Evolutionary conservation across 2,888 invertebrate genomes (phyloP), one percentile per base, ranked within the genome.

Genomic region (Smittia sp.): DNA sequence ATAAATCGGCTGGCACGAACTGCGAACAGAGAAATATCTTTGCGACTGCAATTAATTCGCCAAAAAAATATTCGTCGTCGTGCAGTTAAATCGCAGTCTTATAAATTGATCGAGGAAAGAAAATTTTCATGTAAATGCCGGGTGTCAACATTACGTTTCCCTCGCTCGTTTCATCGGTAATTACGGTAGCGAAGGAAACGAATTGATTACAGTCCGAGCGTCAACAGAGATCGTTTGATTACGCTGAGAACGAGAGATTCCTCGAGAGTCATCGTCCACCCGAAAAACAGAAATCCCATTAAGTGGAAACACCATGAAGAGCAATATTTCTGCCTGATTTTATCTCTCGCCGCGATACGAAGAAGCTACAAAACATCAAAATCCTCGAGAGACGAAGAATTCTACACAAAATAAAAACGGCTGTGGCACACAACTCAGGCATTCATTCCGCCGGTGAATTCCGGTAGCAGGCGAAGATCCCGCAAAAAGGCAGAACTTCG

Each of bases 401-500:
- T 63, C n/a, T 22, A 27, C 13, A 27, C 6, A 13, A 63, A 22
- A 24, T 18, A 58, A 58, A 22, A 58, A 32, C 3, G 46, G 3
- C 22, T 58, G 58, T 46, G 58, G 58, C 58, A 58, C 58, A 58
- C 63, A 63, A n/a, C 62, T n/a, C 1, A 7, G 58, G 3, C 63
- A 39, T 13, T 22, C 25, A 9, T 32, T 65, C 22, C 41, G 15
- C 38, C 25, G 70, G 15, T 11, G 22, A 72, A 72, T 62, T 72
- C 72, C 72, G 38, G 72, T 72, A 72, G 72, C 72, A 62, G 18
- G 20, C 41, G 27, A 63, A 27, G 7, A 63, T 9, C 63, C 4
- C 25, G 15, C 25, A 63, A 63, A 63, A 63, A 63, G 15, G 7
- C 52, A 27, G 4, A n/a, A 18, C 67, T 39, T 68, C 41, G 27